Base-by-base conservation (phyloP, 2,888 invertebrate genomes). In the Apamea monoglypha region DNA sequence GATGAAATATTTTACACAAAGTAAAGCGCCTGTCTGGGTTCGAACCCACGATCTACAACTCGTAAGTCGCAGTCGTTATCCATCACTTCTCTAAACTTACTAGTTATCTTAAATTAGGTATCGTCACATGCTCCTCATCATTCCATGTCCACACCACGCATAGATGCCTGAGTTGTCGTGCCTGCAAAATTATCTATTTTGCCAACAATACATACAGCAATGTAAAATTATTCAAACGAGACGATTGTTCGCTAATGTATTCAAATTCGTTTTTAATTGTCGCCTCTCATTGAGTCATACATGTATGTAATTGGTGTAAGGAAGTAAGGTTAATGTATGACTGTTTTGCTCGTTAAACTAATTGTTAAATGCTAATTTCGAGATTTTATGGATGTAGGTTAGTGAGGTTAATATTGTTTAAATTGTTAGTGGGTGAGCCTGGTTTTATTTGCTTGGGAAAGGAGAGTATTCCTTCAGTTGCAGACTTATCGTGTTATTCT, bases 241-340 rank as follows among this genome's bases (percentile, higher is more conserved):
- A 87, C 74, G 44, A 91, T 93, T 92, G 90, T 92, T 88, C 87
- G 85, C 87, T 86, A 91, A 92, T 91, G 85, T 88, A 91, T 90
- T 85, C 70, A 81, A 85, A 88, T 90, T 76, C 44, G 71, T 78
- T 73, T 89, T 82, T 89, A 90, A 91, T 91, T 89, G 88, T 89
- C 81, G 75, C 63, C 64, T 81, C 80, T 75, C 79, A 83, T 85
- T 90, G 84, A 78, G 81, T 83, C 83, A 82, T 76, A 75, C 82
- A 86, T 83, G 86, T 83, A 40, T 75, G 78, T 85, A 83, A 86
- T 83, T 66, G 76, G 56, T 74, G 68, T 83, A 76, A 83, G 83
- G 76, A 80, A 69, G 36, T 61, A 29, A 64, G 84, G 86, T 78
- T 85, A 83, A 85, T 76, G 56, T 78, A 21, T 76, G 64, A n/a